Conservation (phyloP, 2,888 invertebrate genomes). For the Acronicta leporina region DNA sequence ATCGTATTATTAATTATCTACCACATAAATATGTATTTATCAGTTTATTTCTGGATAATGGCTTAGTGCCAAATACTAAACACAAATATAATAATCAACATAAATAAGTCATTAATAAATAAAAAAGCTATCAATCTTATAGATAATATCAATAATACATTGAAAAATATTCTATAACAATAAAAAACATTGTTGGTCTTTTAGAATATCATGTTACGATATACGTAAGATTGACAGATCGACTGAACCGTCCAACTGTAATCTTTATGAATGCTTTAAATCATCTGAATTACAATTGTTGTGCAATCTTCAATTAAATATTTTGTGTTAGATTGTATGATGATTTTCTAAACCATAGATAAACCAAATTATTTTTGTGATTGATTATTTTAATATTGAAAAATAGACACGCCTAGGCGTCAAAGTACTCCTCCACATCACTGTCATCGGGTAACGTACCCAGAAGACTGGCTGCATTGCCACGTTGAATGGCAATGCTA, state of each 20-base stretch:
- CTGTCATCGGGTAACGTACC: too few species aligned
- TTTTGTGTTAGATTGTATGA: slow-evolving; percentile 8
- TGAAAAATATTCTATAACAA: slow-evolving; percentile 10
- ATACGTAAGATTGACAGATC: slow-evolving; percentile 26
- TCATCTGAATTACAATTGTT: slow-evolving; percentile 1
- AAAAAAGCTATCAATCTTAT: slow-evolving; percentile 2
- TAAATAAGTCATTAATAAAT: background rate
- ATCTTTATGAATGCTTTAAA: background rate
- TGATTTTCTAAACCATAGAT: background rate
- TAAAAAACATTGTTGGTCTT: background rate
- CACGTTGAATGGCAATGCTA: too few species aligned
- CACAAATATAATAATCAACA: too few species aligned
- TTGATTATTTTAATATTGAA: too few species aligned
- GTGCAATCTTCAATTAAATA: slow-evolving; percentile 2
- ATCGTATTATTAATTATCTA: too few species aligned
- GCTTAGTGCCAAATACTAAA: too few species aligned
- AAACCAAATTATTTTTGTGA: too few species aligned
- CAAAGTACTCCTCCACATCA: too few species aligned
- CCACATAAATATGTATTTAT: too few species aligned
- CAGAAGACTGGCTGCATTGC: too few species aligned
- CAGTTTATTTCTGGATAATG: too few species aligned
- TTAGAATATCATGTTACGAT: slow-evolving; percentile 13
- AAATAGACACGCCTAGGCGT: too few species aligned
- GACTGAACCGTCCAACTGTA: background rate
- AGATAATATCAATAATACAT: slow-evolving; percentile 6